Conservation (phyloP, 2,113 vertebrate genomes). For the Nannobrachium achirus region DNA sequence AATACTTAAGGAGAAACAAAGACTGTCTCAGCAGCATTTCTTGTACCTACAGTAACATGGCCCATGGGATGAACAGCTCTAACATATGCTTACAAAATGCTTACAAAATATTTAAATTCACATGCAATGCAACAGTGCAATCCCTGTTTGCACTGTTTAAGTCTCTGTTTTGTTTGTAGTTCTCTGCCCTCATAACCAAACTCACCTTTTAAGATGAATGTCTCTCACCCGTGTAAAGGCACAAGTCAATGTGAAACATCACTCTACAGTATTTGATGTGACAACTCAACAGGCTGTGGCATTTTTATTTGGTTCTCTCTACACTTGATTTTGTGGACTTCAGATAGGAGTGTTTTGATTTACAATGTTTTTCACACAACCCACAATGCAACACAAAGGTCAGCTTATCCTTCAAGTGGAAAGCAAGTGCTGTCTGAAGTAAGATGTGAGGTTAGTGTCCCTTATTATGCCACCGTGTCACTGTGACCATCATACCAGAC, state of each 20-base stretch:
- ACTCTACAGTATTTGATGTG: constrained; percentile 3
- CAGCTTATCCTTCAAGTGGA: constrained; percentile 25
- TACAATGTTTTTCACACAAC: constrained; percentile 1
- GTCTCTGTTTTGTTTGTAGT: constrained; percentile 11
- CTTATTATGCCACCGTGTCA: constrained; percentile 16
- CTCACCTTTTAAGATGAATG: constrained; percentile 13
- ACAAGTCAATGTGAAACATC: constrained; percentile 4
- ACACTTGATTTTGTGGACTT: not conserved
- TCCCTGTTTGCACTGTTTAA: constrained; percentile 35
- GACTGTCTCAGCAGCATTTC: too few species aligned
- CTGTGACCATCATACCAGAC: constrained; percentile 29
- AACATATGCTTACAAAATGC: too few species aligned
- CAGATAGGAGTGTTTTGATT: not conserved
- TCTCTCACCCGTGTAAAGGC: not conserved
- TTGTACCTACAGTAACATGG: too few species aligned
- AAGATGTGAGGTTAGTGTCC: constrained; percentile 6
- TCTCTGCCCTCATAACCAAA: not conserved
- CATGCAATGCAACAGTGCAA: not conserved
- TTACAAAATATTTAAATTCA: too few species aligned
- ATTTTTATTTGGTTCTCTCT: not conserved
- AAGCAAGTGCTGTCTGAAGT: constrained; percentile 14
- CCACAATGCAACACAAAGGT: constrained; percentile 4
- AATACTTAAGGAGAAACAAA: constrained; percentile 63
- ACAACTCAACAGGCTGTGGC: not conserved
- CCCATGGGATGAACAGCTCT: too few species aligned